These are phyloP conservation scores for Protonibea diacanthus DNA, from an alignment of 2,797 vertebrate species.

Conservation along the genomic window DNA sequence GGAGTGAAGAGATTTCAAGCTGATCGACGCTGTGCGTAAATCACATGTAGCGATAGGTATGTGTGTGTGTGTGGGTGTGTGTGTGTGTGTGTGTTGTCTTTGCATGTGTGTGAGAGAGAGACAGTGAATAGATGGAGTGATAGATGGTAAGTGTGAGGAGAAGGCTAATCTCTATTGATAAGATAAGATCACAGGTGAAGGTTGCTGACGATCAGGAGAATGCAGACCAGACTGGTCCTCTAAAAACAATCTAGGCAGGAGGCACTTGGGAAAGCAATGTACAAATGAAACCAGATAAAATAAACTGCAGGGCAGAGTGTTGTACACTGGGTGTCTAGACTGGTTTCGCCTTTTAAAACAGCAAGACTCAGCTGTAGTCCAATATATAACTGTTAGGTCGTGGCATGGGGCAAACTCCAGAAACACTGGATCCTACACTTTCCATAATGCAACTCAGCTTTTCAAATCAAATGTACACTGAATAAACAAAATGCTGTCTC, in stretches of 20 bases:
- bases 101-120: constrained; percentile 28
- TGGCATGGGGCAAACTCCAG: neutral
- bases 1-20: constrained; percentile 70
- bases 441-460: neutral
- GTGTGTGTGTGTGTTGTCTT: constrained; percentile 22
- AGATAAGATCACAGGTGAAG: constrained; percentile 69
- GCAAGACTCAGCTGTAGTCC: neutral
- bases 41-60: constrained; percentile 33
- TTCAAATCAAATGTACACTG: neutral
- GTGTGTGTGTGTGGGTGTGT: constrained; percentile 16
- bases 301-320: constrained; percentile 13
- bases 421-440: neutral
- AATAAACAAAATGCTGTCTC: too few relatives aligned
- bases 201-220: constrained; percentile 62
- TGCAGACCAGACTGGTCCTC: constrained; percentile 30
- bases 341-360: neutral
- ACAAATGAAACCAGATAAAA: constrained; percentile 53
- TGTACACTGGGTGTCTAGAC: neutral
- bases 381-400: neutral
- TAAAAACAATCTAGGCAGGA: constrained; percentile 56
- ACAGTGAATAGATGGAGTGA: constrained; percentile 51
- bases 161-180: constrained; percentile 74
- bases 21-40: constrained; percentile 59
- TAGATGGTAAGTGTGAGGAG: constrained; percentile 55
- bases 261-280: constrained; percentile 34